Evolutionary conservation across 2,888 invertebrate species (phyloP).

Genomic region (Gerris lacustris): DNA sequence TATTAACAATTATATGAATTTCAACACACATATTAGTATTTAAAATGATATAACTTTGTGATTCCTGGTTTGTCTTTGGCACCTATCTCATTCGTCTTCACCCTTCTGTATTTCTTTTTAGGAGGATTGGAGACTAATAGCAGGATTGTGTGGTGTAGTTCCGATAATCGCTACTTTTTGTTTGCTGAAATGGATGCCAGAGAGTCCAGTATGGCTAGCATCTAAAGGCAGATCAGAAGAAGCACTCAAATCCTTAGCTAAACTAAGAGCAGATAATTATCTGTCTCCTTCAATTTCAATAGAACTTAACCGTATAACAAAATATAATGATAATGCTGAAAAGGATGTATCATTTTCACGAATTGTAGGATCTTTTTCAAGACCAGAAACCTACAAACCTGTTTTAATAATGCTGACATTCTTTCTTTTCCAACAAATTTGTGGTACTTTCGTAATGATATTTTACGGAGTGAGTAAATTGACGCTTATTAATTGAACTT

Average conservation of each 20-base stretch:
- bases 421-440: slow-evolving; percentile 48
- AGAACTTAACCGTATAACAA: slow-evolving; percentile 25
- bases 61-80: no score
- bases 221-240: slow-evolving; percentile 38
- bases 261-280: slow-evolving; percentile 21
- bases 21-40: no score
- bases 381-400: slow-evolving; percentile 39
- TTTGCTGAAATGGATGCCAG: slow-evolving; percentile 37
- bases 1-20: background rate
- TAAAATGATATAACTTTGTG: no score
- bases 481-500: background rate
- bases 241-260: slow-evolving; percentile 34
- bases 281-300: slow-evolving; percentile 20
- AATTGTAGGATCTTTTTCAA: slow-evolving; percentile 22
- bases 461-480: slow-evolving; percentile 40
- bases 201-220: slow-evolving; percentile 45
- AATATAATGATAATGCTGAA: slow-evolving; percentile 13
- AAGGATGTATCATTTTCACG: slow-evolving; percentile 17
- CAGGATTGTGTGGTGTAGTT: background rate
- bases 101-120: background rate
- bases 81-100: no score
- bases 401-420: slow-evolving; percentile 40
- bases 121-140: background rate
- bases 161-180: background rate
- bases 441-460: slow-evolving; percentile 45